Evolutionary conservation across 2,113 vertebrate genomes (phyloP).

Genomic region (Ammodytes dubius): DNA sequence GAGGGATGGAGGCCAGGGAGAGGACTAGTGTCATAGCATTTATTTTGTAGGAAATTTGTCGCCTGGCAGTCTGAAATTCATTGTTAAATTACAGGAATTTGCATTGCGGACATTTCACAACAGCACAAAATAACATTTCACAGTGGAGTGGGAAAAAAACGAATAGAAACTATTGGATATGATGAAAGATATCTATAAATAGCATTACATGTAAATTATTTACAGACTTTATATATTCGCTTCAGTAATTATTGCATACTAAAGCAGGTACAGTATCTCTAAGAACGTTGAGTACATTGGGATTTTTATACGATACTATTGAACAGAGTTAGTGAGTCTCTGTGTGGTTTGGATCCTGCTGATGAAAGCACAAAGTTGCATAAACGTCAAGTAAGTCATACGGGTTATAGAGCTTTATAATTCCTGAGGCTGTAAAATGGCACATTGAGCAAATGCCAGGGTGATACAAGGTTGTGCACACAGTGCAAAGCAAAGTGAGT

Average conservation of each 20-base stretch:
- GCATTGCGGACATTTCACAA: not conserved
- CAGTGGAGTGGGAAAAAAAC: not conserved
- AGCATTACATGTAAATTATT: slow-evolving; percentile 20
- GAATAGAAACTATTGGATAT: not conserved
- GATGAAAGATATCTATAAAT: not conserved
- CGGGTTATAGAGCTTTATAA: slow-evolving; percentile 34
- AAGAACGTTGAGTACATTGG: not conserved
- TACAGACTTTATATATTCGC: slow-evolving; percentile 14
- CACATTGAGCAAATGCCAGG: slow-evolving; percentile 39
- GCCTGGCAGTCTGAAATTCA: not conserved
- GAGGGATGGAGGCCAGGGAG: slow-evolving; percentile 46
- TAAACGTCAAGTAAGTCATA: slow-evolving; percentile 42
- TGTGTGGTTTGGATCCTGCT: slow-evolving; percentile 11
- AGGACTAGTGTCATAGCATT: not conserved
- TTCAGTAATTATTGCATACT: slow-evolving; percentile 25
- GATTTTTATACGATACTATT: not conserved
- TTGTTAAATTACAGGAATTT: slow-evolving; percentile 4
- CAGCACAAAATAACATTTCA: not conserved
- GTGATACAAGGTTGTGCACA: slow-evolving; percentile 48
- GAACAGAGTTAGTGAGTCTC: not conserved
- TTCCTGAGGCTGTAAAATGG: slow-evolving; percentile 58
- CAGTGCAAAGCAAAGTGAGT: slow-evolving; percentile 52
- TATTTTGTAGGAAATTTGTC: not conserved
- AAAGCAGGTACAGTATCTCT: not conserved
- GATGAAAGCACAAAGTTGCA: slow-evolving; percentile 54